These are phyloP conservation scores for Papilio demoleus DNA, from an alignment of 2,888 invertebrate genomes.

Conservation along the genomic window DNA sequence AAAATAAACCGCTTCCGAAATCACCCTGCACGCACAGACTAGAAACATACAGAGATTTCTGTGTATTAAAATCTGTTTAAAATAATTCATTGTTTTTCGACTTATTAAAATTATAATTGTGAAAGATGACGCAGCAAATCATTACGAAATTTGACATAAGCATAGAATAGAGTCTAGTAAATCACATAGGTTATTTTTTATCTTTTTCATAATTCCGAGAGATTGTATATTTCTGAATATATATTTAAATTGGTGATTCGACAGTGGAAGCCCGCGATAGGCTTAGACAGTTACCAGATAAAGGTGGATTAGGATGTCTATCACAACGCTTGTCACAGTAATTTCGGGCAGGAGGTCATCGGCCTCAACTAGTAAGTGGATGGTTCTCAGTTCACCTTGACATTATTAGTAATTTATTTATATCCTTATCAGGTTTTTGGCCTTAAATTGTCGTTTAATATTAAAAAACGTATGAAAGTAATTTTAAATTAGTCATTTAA, in stretches of 20 bases:
- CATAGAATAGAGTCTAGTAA: too few relatives aligned
- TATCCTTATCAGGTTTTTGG: background rate
- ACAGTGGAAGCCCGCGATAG: background rate
- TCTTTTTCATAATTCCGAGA: too few relatives aligned
- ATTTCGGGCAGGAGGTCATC: slow-evolving; percentile 19
- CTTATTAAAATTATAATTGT: too few relatives aligned
- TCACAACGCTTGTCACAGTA: slow-evolving; percentile 8
- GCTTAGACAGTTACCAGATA: too few relatives aligned
- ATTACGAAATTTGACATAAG: too few relatives aligned
- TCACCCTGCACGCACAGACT: slow-evolving; percentile 20
- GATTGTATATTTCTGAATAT: too few relatives aligned
- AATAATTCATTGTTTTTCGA: too few relatives aligned
- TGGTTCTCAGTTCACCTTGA: slow-evolving; percentile 17
- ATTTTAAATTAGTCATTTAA: too few relatives aligned
- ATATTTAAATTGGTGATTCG: background rate
- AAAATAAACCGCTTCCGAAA: slow-evolving; percentile 23
- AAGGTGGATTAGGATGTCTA: slow-evolving; percentile 5
- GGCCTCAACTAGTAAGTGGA: slow-evolving; percentile 12
- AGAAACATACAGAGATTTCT: slow-evolving; percentile 5
- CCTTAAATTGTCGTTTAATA: background rate
- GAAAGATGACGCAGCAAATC: too few relatives aligned
- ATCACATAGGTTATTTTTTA: too few relatives aligned
- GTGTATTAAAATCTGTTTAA: background rate
- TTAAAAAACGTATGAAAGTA: background rate
- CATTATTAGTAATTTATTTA: slow-evolving; percentile 7